These are phyloP conservation scores for Fragum fragum DNA, from an alignment of 2,888 invertebrate genomes.

Conservation along the genomic window DNA sequence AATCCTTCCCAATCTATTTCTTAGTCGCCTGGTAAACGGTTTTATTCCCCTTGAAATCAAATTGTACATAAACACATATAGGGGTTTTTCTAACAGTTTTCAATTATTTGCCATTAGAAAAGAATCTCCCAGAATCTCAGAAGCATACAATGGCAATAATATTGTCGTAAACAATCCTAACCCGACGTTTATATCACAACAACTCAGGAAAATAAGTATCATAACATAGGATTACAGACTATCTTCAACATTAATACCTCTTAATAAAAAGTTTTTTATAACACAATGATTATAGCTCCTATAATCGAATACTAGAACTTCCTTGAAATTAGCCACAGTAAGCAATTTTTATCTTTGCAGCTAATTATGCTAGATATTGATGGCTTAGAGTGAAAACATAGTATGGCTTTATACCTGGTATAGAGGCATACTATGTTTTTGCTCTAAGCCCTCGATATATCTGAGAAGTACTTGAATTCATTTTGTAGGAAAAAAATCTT, in stretches of 20 bases:
- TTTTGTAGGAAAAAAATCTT: no score
- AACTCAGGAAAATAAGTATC: background rate
- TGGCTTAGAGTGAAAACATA: no score
- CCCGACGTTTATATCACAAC: background rate
- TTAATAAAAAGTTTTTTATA: background rate
- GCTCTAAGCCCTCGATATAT: no score
- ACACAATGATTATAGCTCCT: background rate
- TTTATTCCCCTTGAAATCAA: no score
- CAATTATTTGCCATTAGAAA: background rate
- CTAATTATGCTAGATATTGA: no score
- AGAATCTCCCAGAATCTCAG: background rate
- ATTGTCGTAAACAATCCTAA: background rate
- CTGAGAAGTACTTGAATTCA: no score
- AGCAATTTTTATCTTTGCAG: no score
- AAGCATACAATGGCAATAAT: background rate
- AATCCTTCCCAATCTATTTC: no score
- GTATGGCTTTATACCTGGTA: no score
- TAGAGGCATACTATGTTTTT: no score
- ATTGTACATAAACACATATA: no score
- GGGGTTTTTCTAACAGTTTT: background rate
- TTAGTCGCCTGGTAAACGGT: no score
- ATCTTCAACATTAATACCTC: constrained; percentile 1
- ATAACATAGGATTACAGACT: background rate
- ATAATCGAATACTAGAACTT: background rate
- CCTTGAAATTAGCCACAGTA: background rate